A percentile compares a stretch with the other conserved stretches of the same genome.
Conservation (phyloP, 2,113 vertebrate species). For the Pterocles gutturalis region DNA sequence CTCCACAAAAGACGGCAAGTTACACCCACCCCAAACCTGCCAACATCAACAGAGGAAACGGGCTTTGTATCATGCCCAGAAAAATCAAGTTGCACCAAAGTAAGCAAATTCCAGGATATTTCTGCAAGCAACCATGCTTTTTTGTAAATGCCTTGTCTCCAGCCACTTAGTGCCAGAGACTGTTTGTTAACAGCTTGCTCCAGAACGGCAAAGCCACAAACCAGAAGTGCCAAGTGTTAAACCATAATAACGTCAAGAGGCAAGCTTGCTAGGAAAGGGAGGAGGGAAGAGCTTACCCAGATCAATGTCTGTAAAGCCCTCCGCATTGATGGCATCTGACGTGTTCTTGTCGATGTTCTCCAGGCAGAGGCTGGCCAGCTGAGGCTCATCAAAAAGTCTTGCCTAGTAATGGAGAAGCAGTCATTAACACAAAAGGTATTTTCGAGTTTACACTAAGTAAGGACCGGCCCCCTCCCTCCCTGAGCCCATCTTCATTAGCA, state of each 20-base stretch:
- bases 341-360: conserved; percentile 99
- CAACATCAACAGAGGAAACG: neutral
- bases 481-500: neutral
- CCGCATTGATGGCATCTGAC: conserved; percentile 90
- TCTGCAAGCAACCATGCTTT: neutral
- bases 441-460: neutral
- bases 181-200: neutral
- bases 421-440: neutral
- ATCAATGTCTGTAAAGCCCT: conserved; percentile 97
- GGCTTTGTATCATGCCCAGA: conserved; percentile 4
- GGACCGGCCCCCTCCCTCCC: neutral
- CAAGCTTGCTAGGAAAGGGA: neutral
- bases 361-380: conserved; percentile 94
- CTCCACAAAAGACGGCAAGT: neutral
- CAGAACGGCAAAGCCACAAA: neutral
- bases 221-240: neutral
- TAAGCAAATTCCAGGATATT: neutral
- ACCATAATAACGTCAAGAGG: neutral
- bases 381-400: conserved; percentile 94
- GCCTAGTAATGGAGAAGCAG: conserved; percentile 76
- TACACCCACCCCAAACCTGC: conserved; percentile 28
- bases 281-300: conserved; percentile 78
- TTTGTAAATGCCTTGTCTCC: neutral
- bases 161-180: neutral
- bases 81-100: conserved; percentile 8